These are phyloP conservation scores for Gallinago solitaria DNA, from an alignment of 2,797 vertebrate species.

Conservation along the genomic window DNA sequence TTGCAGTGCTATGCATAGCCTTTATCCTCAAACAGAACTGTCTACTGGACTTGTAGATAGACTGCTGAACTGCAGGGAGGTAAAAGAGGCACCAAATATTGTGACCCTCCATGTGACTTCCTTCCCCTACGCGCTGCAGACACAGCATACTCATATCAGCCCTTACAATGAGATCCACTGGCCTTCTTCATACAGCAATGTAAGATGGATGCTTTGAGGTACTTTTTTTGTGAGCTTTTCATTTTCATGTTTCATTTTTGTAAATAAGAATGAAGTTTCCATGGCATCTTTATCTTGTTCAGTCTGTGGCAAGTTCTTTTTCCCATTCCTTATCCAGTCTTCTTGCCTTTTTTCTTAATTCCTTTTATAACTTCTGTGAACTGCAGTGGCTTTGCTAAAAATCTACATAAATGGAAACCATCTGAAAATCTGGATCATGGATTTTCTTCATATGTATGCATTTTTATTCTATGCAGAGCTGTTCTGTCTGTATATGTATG, in stretches of 20 bases:
- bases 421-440: background rate
- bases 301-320: background rate
- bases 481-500: background rate
- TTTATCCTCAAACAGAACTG: slow-evolving; percentile 80
- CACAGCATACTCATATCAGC: slow-evolving; percentile 92
- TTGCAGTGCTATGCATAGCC: slow-evolving; percentile 73
- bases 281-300: background rate
- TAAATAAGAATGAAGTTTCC: background rate
- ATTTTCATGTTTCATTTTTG: background rate
- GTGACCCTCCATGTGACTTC: slow-evolving; percentile 95
- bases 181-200: slow-evolving; percentile 90
- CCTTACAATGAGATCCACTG: slow-evolving; percentile 99
- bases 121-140: slow-evolving; percentile 95
- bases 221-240: background rate
- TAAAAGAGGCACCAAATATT: slow-evolving; percentile 92
- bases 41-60: slow-evolving; percentile 87
- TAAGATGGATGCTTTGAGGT: slow-evolving; percentile 72
- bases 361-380: background rate
- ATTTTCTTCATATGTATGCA: background rate
- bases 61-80: slow-evolving; percentile 91
- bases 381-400: background rate
- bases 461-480: background rate
- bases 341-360: background rate
- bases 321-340: background rate
- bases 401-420: background rate